These are phyloP conservation scores for Lochmaea capreae DNA, from an alignment of 2,888 invertebrate species.

Conservation along the genomic window DNA sequence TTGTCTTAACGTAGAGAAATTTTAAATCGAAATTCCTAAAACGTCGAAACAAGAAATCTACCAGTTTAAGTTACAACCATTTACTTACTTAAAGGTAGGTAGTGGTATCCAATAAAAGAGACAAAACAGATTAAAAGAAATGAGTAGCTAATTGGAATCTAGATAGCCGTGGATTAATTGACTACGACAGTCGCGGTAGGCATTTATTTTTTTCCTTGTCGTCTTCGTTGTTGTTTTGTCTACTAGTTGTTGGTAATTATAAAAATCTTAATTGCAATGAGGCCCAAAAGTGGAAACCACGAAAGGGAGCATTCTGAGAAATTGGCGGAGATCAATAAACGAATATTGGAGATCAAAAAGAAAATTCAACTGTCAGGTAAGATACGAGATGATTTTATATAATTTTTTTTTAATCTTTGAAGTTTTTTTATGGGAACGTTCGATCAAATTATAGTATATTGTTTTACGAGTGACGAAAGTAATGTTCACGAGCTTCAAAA, in stretches of 20 bases:
- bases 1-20: not conserved
- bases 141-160: slow-evolving; percentile 51
- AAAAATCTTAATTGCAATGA: slow-evolving; percentile 44
- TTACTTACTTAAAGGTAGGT: slow-evolving; percentile 15
- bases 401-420: too few relatives aligned
- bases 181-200: not conserved
- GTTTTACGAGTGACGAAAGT: too few relatives aligned
- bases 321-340: slow-evolving; percentile 75
- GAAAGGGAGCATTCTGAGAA: slow-evolving; percentile 63
- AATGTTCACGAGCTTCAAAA: too few relatives aligned
- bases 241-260: slow-evolving; percentile 2
- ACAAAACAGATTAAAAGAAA: slow-evolving; percentile 41
- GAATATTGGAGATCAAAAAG: slow-evolving; percentile 87
- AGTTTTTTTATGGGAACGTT: not conserved
- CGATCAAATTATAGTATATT: too few relatives aligned
- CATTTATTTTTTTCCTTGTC: not conserved
- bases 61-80: slow-evolving; percentile 26
- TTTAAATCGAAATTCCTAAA: slow-evolving; percentile 17
- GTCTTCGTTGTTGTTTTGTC: not conserved
- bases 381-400: slow-evolving; percentile 7
- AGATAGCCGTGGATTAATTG: slow-evolving; percentile 51
- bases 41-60: slow-evolving; percentile 14
- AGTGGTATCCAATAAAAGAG: slow-evolving; percentile 5
- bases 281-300: slow-evolving; percentile 69
- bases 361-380: slow-evolving; percentile 86